Base-by-base conservation (phyloP, 2,797 vertebrate species). In the Lemur catta region DNA sequence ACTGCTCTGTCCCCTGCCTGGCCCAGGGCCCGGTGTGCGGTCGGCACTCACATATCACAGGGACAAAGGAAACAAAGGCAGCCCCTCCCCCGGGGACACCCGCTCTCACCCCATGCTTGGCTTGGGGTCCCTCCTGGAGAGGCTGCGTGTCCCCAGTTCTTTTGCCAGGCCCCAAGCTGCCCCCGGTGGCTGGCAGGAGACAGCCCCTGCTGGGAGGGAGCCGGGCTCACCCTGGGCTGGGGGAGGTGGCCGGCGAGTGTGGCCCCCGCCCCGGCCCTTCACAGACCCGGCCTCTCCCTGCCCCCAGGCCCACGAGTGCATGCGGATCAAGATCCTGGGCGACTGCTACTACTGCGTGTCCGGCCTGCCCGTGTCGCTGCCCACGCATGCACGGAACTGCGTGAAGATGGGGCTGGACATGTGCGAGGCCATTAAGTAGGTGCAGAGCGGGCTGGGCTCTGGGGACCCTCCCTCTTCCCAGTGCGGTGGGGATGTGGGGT, bases 321-420 rank as follows among this genome's bases (percentile, higher is more conserved):
- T 99, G 99, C 98, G 99, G 98, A 99, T 99, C 98, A 99, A 99
- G 99, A 99, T 99, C 98, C 98, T 99, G 74, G 99, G 99, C 0
- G 99, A 99, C 91, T 99, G 99, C 97, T 99, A 99, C 98, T 99
- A 99, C 98, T 99, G 99, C 33, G 99, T 99, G 95, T 99, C 99
- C 0, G 99, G 99, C 78, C 98, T 99, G 52, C 99, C 99, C 0
- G 99, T 99, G 52, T 99, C 99, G 7, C 98, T 99, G 97, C 99
- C 99, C 0, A 99, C 98, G 72, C 99, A 99, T 0, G 99, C 99
- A 97, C 99, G 99, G 98, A 99, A 99, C 98, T 99, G 99, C 18
- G 99, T 99, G 72, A 99, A 99, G 99, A 99, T 99, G 99, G 99
- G 99, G 33, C 99, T 99, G 18, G 99, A 99, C 98, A 99, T 99